Evolutionary conservation across 1,140 invertebrate species (phyloP).

Genomic region (Lepidurus arcticus): DNA sequence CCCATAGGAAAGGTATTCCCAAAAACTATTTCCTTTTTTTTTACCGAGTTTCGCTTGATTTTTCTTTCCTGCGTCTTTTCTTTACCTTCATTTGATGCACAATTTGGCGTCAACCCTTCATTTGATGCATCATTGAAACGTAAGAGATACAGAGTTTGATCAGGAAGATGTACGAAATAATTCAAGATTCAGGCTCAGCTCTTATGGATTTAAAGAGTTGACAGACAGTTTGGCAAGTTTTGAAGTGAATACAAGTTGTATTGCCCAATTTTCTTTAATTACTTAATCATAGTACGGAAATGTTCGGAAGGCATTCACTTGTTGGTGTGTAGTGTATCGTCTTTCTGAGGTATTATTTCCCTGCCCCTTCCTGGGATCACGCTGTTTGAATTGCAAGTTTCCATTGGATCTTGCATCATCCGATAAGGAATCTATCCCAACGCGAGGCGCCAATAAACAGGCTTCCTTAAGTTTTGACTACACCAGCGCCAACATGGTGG

Average conservation of each 20-base stretch:
- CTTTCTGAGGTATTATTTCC: background rate
- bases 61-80: background rate
- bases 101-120: background rate
- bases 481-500: background rate
- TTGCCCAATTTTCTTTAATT: background rate
- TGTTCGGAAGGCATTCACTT: too few relatives aligned
- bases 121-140: background rate
- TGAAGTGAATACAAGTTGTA: too few relatives aligned
- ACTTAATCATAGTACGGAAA: background rate
- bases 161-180: background rate
- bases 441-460: background rate
- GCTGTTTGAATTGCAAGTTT: background rate
- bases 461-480: background rate
- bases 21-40: too few relatives aligned
- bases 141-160: background rate
- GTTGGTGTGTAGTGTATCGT: too few relatives aligned
- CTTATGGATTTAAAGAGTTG: too few relatives aligned
- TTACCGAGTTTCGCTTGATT: background rate
- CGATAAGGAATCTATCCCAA: background rate
- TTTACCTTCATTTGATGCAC: background rate
- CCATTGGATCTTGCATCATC: conserved; percentile 3
- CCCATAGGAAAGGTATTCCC: too few relatives aligned
- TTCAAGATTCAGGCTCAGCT: background rate
- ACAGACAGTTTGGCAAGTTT: too few relatives aligned
- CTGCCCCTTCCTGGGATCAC: background rate